Conservation (phyloP, 2,797 vertebrate genomes). For the Xiphophorus birchmanni region DNA sequence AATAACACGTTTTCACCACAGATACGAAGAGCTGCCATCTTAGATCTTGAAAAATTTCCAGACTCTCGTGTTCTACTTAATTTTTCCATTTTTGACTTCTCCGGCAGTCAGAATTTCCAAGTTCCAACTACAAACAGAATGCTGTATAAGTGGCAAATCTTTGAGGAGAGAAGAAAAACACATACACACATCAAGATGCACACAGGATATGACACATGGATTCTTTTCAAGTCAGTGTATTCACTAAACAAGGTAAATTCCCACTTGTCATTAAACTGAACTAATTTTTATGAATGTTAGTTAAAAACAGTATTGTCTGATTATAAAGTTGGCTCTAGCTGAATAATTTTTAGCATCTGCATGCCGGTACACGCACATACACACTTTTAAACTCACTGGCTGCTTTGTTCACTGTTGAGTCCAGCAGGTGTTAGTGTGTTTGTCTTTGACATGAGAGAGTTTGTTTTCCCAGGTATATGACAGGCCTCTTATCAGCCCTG, state of each 20-base stretch:
- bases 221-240: background rate
- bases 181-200: background rate
- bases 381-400: background rate
- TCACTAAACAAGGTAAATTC: background rate
- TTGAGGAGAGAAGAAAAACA: background rate
- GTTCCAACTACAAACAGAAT: background rate
- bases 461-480: slow-evolving; percentile 63
- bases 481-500: slow-evolving; percentile 71
- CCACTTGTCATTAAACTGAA: background rate
- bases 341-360: background rate
- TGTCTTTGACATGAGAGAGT: slow-evolving; percentile 56
- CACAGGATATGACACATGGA: background rate
- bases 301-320: too few species aligned
- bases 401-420: slow-evolving; percentile 36
- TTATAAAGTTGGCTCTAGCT: background rate
- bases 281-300: background rate
- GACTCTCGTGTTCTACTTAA: too few species aligned
- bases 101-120: background rate
- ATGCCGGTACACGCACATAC: slow-evolving; percentile 24
- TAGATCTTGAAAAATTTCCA: too few species aligned
- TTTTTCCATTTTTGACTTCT: too few species aligned
- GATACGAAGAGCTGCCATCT: too few species aligned
- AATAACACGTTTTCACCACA: background rate
- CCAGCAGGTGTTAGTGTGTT: slow-evolving; percentile 69
- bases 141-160: background rate